Base-by-base conservation (phyloP, 2,888 invertebrate species). In the Oligia latruncula region DNA sequence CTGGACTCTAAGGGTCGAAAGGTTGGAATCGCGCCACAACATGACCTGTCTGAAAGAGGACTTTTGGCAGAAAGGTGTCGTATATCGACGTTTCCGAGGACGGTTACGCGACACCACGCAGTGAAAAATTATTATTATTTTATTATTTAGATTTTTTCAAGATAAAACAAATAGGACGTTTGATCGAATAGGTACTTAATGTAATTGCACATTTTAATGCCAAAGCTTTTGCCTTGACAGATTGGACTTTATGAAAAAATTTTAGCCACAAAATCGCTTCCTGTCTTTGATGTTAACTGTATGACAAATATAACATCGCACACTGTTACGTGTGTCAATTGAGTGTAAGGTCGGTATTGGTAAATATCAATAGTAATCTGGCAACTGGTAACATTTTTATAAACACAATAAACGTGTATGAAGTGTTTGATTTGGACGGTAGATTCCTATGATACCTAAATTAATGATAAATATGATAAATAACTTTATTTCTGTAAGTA, bases 231-330 rank as follows among this genome's bases (percentile, higher is more conserved):
- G 92, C 95, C 95, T 95, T 95, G 95, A 92, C 87, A 90, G 82
- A 85, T 91, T 92, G 87, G 87, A 85, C 86, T 92, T 92, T 93
- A 93, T 92, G 90, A 93, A 91, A 82, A 93, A 93, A 91, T 91
- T 91, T 91, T 86, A 88, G 83, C 90, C 87, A 90, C 78, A 85
- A 73, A 83, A 82, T 83, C 85, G 90, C 94, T 96, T 96, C 96
- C 96, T 95, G 93, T 84, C 92, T 93, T 93, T 94, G 92, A 89
- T 93, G 95, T 93, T 95, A 95, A 95, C 88, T 93, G 90, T 90
- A 92, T 90, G 93, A 93, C 94, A 95, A 95, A 95, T 92, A 94
- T 88, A 88, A 90, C 88, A 88, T 91, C 92, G 92, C 92, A 92
- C 88, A 91, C 90, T 90, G 88, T 90, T 88, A 90, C 84, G 84